Evolutionary conservation across 2,113 vertebrate genomes (phyloP), one percentile per base, ranked within the genome.

Genomic region (Alligator mississippiensis): DNA sequence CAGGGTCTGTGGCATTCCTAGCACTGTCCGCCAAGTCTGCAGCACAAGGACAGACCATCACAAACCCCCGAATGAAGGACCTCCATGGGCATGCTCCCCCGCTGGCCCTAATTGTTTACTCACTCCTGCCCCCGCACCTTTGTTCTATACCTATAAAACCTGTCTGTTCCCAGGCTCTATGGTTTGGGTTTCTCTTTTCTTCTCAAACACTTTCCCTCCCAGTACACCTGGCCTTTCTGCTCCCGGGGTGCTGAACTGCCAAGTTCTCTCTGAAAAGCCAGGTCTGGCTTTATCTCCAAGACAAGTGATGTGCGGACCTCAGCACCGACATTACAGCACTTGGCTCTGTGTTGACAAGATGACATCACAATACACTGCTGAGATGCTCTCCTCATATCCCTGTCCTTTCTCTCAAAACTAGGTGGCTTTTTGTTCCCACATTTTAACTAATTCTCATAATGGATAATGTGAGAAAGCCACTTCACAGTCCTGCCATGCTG

Each of bases 51-150:
- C 70, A 61, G 19, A 47, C 16, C 12, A 34, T 85, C 28, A 57
- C 21, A 34, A 4, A 60, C 34, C 27, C 89, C 4, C 58, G 13
- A 28, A 3, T 0, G 0, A 6, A 9, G 30, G 3, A 9, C 7
- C 81, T 80, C 54, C n/a, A 75, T 54, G 75, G 4, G 62, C 22
- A 68, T 79, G 66, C 17, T 57, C 30, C 18, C 24, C 13, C 86
- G 1, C 0, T 28, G 6, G 28, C 66, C 58, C 0, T 0, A 0
- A 17, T 10, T 1, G 47, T 34, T 63, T 17, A 68, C 28, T 70
- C 25, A 25, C 9, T 17, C 27, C 81, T 63, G 55, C 19, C 19
- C 57, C 21, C 28, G 6, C 2, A 7, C 14, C 19, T 3, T 1
- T 1, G 9, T 27, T 85, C 74, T 83, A 54, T 81, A 24, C 12